These are phyloP conservation scores for Pangasianodon gigas DNA, from an alignment of 2,113 vertebrate species.

Conservation along the genomic window DNA sequence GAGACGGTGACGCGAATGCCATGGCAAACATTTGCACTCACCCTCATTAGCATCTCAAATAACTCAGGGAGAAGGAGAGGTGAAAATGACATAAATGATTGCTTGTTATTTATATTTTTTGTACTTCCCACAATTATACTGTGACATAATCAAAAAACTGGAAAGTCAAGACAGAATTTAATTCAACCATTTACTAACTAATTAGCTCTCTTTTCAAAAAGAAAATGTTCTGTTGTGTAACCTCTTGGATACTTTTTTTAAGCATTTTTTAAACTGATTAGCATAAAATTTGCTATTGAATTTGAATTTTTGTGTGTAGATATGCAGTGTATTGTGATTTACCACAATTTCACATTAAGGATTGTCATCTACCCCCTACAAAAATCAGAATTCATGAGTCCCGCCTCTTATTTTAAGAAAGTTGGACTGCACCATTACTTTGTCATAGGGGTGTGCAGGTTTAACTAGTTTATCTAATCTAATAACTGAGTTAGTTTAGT, in stretches of 20 bases:
- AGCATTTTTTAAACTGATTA: not conserved
- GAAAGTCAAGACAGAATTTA: too few relatives aligned
- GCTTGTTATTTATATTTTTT: not conserved
- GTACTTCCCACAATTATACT: not conserved
- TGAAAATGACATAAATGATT: not conserved
- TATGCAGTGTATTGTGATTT: not conserved
- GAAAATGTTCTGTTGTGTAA: too few relatives aligned
- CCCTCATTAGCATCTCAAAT: not conserved
- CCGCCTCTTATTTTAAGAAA: not conserved
- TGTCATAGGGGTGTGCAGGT: not conserved
- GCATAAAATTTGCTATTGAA: not conserved
- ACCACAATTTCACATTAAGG: not conserved
- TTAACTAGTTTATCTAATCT: not conserved
- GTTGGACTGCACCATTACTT: not conserved
- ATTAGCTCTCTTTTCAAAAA: not conserved
- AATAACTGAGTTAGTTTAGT: not conserved
- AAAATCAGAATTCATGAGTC: not conserved
- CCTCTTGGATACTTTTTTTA: too few relatives aligned
- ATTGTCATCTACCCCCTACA: not conserved
- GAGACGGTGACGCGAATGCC: not conserved
- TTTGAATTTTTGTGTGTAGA: not conserved
- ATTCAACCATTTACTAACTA: not conserved
- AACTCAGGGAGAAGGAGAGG: not conserved
- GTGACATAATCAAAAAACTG: not conserved
- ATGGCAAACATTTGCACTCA: not conserved